Conservation (phyloP, 2,113 vertebrate genomes). For the Nycticebus coucang region DNA sequence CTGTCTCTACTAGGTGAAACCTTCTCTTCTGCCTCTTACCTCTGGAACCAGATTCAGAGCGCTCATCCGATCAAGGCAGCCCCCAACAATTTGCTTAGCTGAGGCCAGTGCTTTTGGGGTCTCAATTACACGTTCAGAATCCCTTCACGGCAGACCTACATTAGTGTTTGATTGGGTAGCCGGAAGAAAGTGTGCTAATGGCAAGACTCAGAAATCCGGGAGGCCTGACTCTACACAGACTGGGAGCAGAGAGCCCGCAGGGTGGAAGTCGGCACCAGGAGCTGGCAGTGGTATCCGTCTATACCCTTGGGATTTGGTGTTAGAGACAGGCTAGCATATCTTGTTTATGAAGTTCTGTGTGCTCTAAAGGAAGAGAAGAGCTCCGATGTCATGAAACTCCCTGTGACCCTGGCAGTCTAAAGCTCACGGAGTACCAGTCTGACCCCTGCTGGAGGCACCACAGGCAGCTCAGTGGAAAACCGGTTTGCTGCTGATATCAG, state of each 20-base stretch:
- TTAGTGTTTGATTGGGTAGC: not conserved
- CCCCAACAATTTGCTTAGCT: not conserved
- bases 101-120: not conserved
- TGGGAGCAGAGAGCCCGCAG: not conserved
- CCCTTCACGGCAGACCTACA: not conserved
- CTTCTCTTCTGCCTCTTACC: not conserved
- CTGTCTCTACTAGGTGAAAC: not conserved
- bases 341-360: not conserved
- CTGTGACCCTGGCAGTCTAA: not conserved
- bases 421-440: not conserved
- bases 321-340: not conserved
- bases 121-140: not conserved
- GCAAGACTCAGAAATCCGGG: not conserved
- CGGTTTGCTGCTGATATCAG: not conserved
- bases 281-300: not conserved
- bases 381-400: not conserved
- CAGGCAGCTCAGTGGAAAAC: not conserved
- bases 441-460: not conserved
- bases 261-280: not conserved
- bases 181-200: not conserved
- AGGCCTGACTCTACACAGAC: not conserved
- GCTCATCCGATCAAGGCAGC: not conserved
- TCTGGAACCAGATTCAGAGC: not conserved
- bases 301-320: not conserved
- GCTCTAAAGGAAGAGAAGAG: not conserved